A percentile compares a stretch with the other conserved stretches of the same genome.
Evolutionary conservation across 2,888 invertebrate genomes (phyloP).

Genomic region (Microplitis manilae): DNA sequence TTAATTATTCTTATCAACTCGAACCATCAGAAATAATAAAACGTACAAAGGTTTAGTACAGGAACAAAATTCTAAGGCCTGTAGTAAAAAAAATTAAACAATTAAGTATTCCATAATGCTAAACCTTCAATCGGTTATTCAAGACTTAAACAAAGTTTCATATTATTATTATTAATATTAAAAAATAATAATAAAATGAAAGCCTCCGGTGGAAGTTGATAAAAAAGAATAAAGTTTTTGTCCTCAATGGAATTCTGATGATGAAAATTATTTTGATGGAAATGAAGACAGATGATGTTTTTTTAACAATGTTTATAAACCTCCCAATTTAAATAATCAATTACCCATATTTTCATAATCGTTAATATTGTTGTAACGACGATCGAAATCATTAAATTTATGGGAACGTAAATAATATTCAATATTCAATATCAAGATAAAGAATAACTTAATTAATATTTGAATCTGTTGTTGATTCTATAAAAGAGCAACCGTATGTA

Average conservation of each 20-base stretch:
- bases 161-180: neutral
- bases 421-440: too few species aligned
- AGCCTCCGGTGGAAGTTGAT: neutral
- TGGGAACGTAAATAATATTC: too few species aligned
- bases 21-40: neutral
- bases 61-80: neutral
- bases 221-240: constrained; percentile 45
- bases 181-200: constrained; percentile 46
- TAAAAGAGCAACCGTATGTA: neutral
- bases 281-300: constrained; percentile 33
- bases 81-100: neutral
- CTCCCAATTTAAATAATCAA: neutral
- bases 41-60: neutral
- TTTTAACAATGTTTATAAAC: neutral
- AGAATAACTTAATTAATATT: neutral
- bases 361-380: neutral
- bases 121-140: constrained; percentile 46
- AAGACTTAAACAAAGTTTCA: constrained; percentile 37
- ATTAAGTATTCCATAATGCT: constrained; percentile 53
- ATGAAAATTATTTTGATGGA: constrained; percentile 34
- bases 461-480: too few species aligned
- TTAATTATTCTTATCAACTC: neutral
- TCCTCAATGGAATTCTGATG: constrained; percentile 44
- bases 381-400: too few species aligned
- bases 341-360: neutral